These are phyloP conservation scores for Porites evermanni DNA, from an alignment of 92 coral and sea anemone genomes.

Conservation along the genomic window DNA sequence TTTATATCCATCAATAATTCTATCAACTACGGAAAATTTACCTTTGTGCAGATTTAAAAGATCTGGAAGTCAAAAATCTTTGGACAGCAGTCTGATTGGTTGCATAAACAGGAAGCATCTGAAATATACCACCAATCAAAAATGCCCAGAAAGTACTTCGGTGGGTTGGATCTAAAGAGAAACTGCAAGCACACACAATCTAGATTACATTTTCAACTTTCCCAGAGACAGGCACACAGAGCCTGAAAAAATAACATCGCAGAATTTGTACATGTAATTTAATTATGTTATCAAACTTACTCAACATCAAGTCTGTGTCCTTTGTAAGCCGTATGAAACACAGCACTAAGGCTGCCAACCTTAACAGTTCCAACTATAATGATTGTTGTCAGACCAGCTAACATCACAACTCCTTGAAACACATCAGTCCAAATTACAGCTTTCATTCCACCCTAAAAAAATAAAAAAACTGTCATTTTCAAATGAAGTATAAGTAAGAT, in stretches of 20 bases:
- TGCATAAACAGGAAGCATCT: slow-evolving; percentile 79
- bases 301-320: slow-evolving; percentile 67
- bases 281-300: slow-evolving; percentile 40
- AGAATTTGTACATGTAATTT: not conserved
- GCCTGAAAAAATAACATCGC: too few species aligned
- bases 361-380: slow-evolving; percentile 64
- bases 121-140: slow-evolving; percentile 68
- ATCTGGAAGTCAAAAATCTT: slow-evolving; percentile 66
- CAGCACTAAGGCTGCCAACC: slow-evolving; percentile 71
- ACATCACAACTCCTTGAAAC: slow-evolving; percentile 77
- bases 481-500: too few species aligned
- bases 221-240: too few species aligned
- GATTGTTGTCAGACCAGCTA: slow-evolving; percentile 60
- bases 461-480: not conserved
- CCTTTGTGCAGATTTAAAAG: slow-evolving; percentile 70
- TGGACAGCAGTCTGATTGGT: slow-evolving; percentile 83
- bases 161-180: slow-evolving; percentile 70
- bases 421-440: slow-evolving; percentile 86
- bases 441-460: slow-evolving; percentile 78
- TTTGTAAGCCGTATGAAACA: slow-evolving; percentile 62
- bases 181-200: slow-evolving; percentile 26
- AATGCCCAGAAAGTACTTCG: slow-evolving; percentile 65
- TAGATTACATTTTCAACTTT: not conserved
- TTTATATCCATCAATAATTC: not conserved
- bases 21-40: not conserved